Base-by-base conservation (phyloP, 2,888 invertebrate species). In the Agrochola circellaris region DNA sequence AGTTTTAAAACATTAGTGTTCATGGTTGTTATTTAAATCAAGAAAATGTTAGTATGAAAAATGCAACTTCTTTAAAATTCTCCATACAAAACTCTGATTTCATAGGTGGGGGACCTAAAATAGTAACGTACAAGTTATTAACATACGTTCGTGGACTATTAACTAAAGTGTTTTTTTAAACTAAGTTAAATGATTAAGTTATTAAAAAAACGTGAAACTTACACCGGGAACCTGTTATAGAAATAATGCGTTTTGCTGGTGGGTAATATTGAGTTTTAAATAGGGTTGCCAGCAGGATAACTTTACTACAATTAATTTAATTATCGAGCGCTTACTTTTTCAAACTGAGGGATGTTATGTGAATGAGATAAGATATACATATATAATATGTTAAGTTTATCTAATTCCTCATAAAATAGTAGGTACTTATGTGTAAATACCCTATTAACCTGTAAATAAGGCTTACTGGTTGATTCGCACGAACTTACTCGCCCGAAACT, bases 101-200 rank as follows among this genome's bases (percentile, higher is more conserved):
- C n/a, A n/a, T n/a, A n/a, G n/a, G n/a, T n/a, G n/a, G n/a, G n/a
- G n/a, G n/a, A n/a, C n/a, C n/a, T n/a, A n/a, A n/a, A n/a, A n/a
- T 79, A 86, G 79, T 65, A 72, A 62, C 51, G 2, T 68, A 75
- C 66, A 76, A 73, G 73, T 73, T 80, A 82, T 51, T 61, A 67
- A 23, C 69, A 75, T 34, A 34, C 34, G 34, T 62, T 69, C 17
- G 68, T 45, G 61, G 51, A 51, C 75, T 78, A 84, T 78, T 77
- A 67, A 73, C 23, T 70, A 26, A 83, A 87, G 75, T 72, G 68
- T 61, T 81, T 77, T 79, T 77, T 69, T 38, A 67, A 72, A 73
- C 51, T 64, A 72, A 70, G 78, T 81, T 72, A 80, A 84, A 81
- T 81, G 66, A 88, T 88, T 78, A 77, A 83, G 84, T 86, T 84